These are phyloP conservation scores for Pteromalus puparum DNA, from an alignment of 1,140 invertebrate species.

Conservation along the genomic window DNA sequence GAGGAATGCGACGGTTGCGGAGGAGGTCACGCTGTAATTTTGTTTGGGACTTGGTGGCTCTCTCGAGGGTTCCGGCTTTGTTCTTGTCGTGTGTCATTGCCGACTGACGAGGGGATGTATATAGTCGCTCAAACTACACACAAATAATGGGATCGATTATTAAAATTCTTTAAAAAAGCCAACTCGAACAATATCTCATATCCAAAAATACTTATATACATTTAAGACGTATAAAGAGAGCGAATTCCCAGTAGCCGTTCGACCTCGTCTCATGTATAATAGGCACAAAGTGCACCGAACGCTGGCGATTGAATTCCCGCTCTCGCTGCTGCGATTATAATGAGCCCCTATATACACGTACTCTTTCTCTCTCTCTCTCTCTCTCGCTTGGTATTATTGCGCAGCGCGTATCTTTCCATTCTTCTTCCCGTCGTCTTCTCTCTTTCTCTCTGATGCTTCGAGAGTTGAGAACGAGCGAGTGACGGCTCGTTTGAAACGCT, in stretches of 20 bases:
- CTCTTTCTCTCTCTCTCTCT: not conserved
- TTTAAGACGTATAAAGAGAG: not conserved
- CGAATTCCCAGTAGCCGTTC: conserved; percentile 26
- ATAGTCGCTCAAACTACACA: not conserved
- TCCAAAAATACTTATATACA: too few species aligned
- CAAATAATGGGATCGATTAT: not conserved
- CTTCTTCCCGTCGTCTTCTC: not conserved
- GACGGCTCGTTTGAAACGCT: conserved; percentile 39
- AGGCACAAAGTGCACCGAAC: conserved; percentile 36
- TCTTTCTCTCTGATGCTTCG: too few species aligned
- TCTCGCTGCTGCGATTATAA: conserved; percentile 22
- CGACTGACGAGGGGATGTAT: not conserved
- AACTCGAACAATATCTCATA: too few species aligned
- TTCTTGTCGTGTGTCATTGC: not conserved
- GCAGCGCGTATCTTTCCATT: conserved; percentile 11
- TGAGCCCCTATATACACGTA: not conserved
- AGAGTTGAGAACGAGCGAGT: not conserved
- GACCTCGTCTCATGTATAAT: conserved; percentile 5
- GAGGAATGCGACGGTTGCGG: not conserved
- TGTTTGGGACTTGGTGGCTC: not conserved
- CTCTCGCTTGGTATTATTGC: not conserved
- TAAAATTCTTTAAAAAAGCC: not conserved
- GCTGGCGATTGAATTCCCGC: conserved; percentile 33
- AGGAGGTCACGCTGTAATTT: not conserved
- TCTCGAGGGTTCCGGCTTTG: not conserved